Percentiles rank a stretch among this genome's conserved stretches.
These are phyloP conservation scores for Dromiciops gliroides DNA, from an alignment of 2,113 vertebrate species.

Conservation along the genomic window DNA sequence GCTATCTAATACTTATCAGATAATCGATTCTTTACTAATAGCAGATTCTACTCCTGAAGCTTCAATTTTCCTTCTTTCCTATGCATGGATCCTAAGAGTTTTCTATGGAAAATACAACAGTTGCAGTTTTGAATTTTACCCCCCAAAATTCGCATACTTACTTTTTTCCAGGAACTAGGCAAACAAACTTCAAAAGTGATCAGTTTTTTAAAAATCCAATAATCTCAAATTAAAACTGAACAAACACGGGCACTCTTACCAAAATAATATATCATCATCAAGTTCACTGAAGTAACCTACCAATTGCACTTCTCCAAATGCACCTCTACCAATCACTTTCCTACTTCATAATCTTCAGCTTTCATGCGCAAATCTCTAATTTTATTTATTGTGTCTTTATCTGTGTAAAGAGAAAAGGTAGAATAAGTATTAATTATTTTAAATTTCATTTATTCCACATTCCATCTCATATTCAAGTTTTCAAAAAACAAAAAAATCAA, in stretches of 20 bases:
- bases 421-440: constrained; percentile 57
- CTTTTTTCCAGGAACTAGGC: constrained; percentile 30
- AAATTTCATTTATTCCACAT: constrained; percentile 47
- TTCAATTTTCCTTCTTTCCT: constrained; percentile 6
- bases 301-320: constrained; percentile 98
- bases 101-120: constrained; percentile 15
- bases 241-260: neutral
- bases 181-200: constrained; percentile 46
- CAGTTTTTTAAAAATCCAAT: neutral
- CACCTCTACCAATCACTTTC: constrained; percentile 98
- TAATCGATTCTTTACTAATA: neutral
- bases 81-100: neutral
- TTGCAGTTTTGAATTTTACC: neutral
- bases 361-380: constrained; percentile 98
- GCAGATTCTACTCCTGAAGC: constrained; percentile 35
- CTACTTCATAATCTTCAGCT: constrained; percentile 98
- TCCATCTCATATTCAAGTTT: constrained; percentile 52
- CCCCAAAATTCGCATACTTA: constrained; percentile 20
- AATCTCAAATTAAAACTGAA: neutral
- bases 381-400: constrained; percentile 98
- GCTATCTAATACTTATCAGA: constrained; percentile 13
- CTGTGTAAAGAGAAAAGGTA: constrained; percentile 82
- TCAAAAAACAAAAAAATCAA: constrained; percentile 29
- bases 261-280: neutral
- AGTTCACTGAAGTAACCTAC: constrained; percentile 84